Evolutionary conservation across 2,113 vertebrate species (phyloP).

Genomic region (Erythrocercus mccallii): DNA sequence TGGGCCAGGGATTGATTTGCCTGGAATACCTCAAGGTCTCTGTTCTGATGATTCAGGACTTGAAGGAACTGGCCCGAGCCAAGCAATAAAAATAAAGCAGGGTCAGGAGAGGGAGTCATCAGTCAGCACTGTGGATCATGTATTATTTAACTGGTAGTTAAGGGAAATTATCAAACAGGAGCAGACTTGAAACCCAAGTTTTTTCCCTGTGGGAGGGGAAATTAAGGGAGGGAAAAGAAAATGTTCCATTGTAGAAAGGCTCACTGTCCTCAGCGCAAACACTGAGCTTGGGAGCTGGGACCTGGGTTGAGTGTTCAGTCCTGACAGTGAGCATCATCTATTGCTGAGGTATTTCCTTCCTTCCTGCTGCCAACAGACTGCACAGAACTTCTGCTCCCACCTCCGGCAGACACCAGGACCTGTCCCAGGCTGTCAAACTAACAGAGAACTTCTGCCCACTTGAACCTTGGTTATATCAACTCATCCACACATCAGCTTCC

Average conservation of each 20-base stretch:
- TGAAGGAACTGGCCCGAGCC: conserved; percentile 48
- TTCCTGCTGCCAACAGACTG: neutral
- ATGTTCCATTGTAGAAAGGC: fast-evolving
- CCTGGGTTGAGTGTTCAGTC: too few species aligned
- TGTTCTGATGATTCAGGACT: conserved; percentile 78
- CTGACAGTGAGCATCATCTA: neutral
- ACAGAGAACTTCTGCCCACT: neutral
- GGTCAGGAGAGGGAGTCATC: conserved; percentile 55
- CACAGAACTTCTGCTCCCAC: neutral
- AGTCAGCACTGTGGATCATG: conserved; percentile 31
- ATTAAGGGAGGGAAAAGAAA: neutral
- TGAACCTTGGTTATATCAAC: neutral
- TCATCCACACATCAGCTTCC: neutral
- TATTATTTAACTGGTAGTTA: conserved; percentile 60
- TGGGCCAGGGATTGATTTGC: conserved; percentile 84
- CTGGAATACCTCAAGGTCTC: conserved; percentile 83
- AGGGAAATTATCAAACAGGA: conserved; percentile 25
- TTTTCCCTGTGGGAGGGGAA: neutral
- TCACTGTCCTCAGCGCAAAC: neutral
- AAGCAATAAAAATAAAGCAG: conserved; percentile 66
- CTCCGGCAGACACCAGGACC: neutral
- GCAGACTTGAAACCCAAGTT: neutral
- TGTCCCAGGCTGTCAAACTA: neutral
- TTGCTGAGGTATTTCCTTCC: neutral
- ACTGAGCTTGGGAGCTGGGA: neutral